These are phyloP conservation scores for Sebastolobus altivelis DNA, from an alignment of 2,797 vertebrate species.

Conservation along the genomic window DNA sequence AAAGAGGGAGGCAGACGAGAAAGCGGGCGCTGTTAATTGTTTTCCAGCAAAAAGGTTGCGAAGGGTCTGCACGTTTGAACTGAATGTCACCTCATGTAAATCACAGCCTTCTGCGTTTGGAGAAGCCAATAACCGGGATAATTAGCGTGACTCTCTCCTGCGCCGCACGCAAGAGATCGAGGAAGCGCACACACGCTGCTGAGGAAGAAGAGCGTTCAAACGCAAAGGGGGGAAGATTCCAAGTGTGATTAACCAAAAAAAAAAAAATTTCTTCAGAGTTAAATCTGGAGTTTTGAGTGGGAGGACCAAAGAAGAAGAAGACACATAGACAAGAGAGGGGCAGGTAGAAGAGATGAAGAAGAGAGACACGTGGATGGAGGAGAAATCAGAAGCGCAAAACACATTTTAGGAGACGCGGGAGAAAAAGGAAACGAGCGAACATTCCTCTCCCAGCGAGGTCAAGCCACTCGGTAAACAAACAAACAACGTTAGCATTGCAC, in stretches of 20 bases:
- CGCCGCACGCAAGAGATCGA: conserved; percentile 43
- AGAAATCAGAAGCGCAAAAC: conserved; percentile 74
- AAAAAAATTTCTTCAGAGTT: conserved; percentile 61
- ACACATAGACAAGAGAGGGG: conserved; percentile 63
- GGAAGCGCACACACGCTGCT: conserved; percentile 52
- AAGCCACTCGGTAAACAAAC: conserved; percentile 80
- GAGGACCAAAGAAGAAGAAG: conserved; percentile 75
- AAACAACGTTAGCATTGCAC: conserved; percentile 73
- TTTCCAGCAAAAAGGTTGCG: conserved; percentile 77
- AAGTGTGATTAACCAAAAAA: conserved; percentile 75
- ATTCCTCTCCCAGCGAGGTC: conserved; percentile 77
- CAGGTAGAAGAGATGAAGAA: conserved; percentile 43
- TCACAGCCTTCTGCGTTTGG: conserved; percentile 64
- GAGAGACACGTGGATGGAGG: conserved; percentile 68
- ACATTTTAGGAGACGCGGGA: conserved; percentile 57
- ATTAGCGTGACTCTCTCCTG: conserved; percentile 74
- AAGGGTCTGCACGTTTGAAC: conserved; percentile 80
- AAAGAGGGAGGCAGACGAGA: conserved; percentile 52
- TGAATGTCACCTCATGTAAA: conserved; percentile 86
- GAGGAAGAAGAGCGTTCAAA: conserved; percentile 69
- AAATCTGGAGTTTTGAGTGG: conserved; percentile 80
- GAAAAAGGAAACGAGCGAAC: conserved; percentile 71
- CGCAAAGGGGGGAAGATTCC: conserved; percentile 61
- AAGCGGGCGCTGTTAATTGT: conserved; percentile 75
- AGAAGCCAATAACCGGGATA: conserved; percentile 80